These are phyloP conservation scores for Lycodopsis pacificus DNA, from an alignment of 2,797 vertebrate genomes.

Conservation along the genomic window DNA sequence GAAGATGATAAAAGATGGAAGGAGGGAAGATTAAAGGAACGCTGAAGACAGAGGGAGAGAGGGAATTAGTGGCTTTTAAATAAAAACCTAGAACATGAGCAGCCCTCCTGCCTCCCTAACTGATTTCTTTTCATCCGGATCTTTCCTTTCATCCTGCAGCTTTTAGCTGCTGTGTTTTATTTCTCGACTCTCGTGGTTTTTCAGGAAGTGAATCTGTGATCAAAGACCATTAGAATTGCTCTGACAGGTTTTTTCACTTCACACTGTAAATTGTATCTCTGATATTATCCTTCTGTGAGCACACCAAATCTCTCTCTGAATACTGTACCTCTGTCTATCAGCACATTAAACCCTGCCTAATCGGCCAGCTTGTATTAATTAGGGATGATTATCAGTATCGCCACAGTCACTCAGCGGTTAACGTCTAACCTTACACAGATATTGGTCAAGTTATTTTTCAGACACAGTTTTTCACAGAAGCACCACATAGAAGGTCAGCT, in stretches of 20 bases:
- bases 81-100: constrained; percentile 17
- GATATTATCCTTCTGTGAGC: constrained; percentile 27
- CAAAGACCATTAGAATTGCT: constrained; percentile 54
- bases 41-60: not conserved
- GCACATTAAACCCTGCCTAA: constrained; percentile 13
- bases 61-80: constrained; percentile 36
- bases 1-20: not conserved
- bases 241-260: constrained; percentile 37
- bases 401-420: not conserved
- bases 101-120: not conserved
- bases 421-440: not conserved
- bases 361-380: constrained; percentile 34
- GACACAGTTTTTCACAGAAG: not conserved
- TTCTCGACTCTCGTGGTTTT: constrained; percentile 36
- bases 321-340: constrained; percentile 14
- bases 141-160: constrained; percentile 46
- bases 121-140: constrained; percentile 45
- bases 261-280: constrained; percentile 42
- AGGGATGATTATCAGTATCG: constrained; percentile 9
- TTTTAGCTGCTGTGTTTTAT: constrained; percentile 42
- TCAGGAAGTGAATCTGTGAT: constrained; percentile 56
- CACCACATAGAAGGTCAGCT: not conserved
- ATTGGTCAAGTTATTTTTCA: not conserved
- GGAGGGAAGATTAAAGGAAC: constrained; percentile 38
- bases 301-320: constrained; percentile 14